phyloP scores from a whole-genome alignment of 1,140 invertebrate genomes.

The Drosophila seguyi region DNA sequence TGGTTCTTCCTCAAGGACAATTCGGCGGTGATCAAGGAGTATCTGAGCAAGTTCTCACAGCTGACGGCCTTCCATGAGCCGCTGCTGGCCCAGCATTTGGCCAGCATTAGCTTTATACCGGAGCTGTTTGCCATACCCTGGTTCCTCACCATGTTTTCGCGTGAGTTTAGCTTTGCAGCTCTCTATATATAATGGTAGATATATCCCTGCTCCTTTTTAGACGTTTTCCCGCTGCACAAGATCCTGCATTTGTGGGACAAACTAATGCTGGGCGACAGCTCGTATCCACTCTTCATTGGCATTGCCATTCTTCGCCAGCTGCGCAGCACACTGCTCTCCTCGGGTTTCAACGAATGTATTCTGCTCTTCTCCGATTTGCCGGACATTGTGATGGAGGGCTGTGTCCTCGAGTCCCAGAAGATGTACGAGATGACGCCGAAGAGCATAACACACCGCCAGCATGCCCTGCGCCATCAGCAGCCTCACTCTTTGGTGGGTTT shows the following conservation, averaged over 20 bases:
- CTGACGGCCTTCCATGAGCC: constrained; percentile 98
- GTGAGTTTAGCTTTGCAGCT: constrained; percentile 88
- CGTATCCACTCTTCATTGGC: constrained; percentile 97
- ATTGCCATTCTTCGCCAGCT: constrained; percentile 96
- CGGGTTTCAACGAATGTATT: constrained; percentile 99
- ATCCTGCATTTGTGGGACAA: constrained; percentile 99
- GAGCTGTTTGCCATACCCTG: constrained; percentile 99
- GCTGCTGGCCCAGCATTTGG: constrained; percentile 95
- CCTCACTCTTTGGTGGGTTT: constrained; percentile 45
- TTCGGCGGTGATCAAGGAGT: constrained; percentile 98
- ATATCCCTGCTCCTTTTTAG: constrained; percentile 85
- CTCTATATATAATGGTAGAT: neutral
- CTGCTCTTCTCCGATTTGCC: constrained; percentile 98
- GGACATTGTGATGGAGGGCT: constrained; percentile 98
- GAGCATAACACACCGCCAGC: constrained; percentile 93
- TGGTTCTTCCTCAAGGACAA: constrained; percentile 99
- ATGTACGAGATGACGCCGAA: constrained; percentile 95
- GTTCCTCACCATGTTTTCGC: constrained; percentile 99
- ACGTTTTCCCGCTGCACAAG: constrained; percentile 99
- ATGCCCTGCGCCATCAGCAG: constrained; percentile 59
- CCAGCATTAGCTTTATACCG: constrained; percentile 97
- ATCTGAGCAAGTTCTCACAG: constrained; percentile 98
- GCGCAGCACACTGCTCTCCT: constrained; percentile 92
- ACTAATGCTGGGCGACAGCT: constrained; percentile 95
- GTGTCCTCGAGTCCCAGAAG: constrained; percentile 94